Conservation (phyloP, 1,140 invertebrate species). For the Bombus waltoni region DNA sequence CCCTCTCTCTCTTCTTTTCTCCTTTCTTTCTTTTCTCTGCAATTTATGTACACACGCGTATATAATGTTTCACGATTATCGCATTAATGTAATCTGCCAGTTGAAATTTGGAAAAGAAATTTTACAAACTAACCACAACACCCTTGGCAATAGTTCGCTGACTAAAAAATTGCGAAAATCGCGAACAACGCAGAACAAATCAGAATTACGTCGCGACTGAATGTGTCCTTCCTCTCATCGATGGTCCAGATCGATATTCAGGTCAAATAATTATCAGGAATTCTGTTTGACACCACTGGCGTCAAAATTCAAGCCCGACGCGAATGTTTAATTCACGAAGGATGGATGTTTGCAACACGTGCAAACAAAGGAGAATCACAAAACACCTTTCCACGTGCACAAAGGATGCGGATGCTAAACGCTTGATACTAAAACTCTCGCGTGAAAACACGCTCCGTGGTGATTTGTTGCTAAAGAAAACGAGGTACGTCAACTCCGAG, state of each 20-base stretch:
- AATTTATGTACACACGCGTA: constrained; percentile 66
- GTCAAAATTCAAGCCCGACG: neutral
- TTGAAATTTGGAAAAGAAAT: neutral
- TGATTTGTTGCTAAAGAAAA: neutral
- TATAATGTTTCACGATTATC: constrained; percentile 49
- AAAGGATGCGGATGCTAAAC: neutral
- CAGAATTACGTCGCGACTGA: neutral
- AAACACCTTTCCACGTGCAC: neutral
- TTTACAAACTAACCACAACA: too few relatives aligned
- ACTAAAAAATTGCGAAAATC: too few relatives aligned
- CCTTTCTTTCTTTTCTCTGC: constrained; percentile 30
- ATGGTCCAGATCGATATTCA: neutral
- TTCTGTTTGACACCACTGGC: neutral
- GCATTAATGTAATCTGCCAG: neutral
- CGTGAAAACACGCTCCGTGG: neutral
- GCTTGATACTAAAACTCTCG: neutral
- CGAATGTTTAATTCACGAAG: constrained; percentile 12
- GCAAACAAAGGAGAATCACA: neutral
- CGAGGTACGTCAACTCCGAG: neutral
- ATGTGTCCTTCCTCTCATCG: neutral
- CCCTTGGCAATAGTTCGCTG: too few relatives aligned
- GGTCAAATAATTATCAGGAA: neutral
- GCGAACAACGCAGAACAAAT: neutral
- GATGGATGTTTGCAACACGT: neutral
- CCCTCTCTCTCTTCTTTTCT: too few relatives aligned